Evolutionary conservation across 92 coral and sea anemone species (phyloP), one percentile per base, ranked within the genome.

Genomic region (Anthopleura xanthogrammica): DNA sequence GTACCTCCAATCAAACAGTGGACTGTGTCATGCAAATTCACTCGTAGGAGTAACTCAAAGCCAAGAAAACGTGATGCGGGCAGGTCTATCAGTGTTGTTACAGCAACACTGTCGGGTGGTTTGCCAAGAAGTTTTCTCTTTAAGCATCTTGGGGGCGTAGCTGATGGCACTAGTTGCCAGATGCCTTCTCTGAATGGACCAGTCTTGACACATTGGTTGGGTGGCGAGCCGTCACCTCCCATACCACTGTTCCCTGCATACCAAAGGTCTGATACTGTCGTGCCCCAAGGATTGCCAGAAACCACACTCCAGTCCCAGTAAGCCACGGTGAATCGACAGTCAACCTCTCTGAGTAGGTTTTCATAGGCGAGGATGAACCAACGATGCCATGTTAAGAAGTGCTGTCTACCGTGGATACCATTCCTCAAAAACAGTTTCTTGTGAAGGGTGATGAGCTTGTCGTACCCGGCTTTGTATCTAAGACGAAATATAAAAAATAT

Each of bases 291-390:
- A 58, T 60, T 83, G 2, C 88, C 84, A 0, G 97, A 86, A 7
- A 86, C 92, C 2, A 81, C 60, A 57, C 94, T 90, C 97, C 97
- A 95, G 57, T 95, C 98, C 98, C 98, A 95, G 87, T 91, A 95
- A 41, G 98, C 88, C 9, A 93, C 83, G 2, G 97, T 95, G 60
- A 95, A 84, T 14, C 70, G 79, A 78, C 97, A 95, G 83, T 91
- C 91, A 5, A 93, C 92, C 64, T 72, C 80, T 10, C 98, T 87
- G 40, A 95, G 91, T 19, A 95, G 80, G 76, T 93, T 95, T 74
- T 95, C 98, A 60, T 95, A 95, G 52, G 86, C 90, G 8, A 95
- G 75, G 60, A 93, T 79, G 52, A 58, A 95, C 93, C 94, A 93
- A 19, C 98, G 92, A 85, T 95, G 98, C 98, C 98, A 95, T 0